Base-by-base conservation (phyloP, 2,113 vertebrate genomes). In the Hirundichthys speculiger region DNA sequence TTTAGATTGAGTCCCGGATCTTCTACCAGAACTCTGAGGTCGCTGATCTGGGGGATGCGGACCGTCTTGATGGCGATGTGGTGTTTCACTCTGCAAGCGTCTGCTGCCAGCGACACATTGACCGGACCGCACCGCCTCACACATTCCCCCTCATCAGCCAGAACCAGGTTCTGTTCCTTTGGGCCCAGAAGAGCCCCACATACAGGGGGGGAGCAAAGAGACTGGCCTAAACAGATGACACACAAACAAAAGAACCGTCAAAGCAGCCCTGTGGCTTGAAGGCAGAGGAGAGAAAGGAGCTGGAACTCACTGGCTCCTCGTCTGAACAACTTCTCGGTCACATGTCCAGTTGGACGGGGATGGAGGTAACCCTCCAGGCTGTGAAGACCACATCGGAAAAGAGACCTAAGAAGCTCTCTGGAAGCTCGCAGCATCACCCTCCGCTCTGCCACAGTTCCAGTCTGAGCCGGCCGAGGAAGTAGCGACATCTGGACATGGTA, bases 301-400 rank as follows among this genome's bases (percentile, higher is more conserved):
- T 45, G 57, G 42, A 24, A 1, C 63, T 94, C 90, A 93, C 96
- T 98, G 67, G 96, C 96, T 7, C 96, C 96, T 15, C 96, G 83
- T 47, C 96, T 90, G 89, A 98, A 98, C 46, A 98, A 80, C 73
- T 94, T 90, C 85, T 97, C 94, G 0, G 96, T 98, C 60, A 93
- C 94, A 86, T 98, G 96, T 77, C 95, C 94, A 58, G 94, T 39
- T 0, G 96, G 96, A 40, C 92, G 93, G 0, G 96, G 96, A 59
- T 94, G 95, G 77, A 98, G 97, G 89, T 98, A 98, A 79, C 94
- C 95, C 87, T 98, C 96, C 79, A 98, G 65, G 75, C 96, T 97
- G 75, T 93, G 92, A 53, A 98, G 93, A 80, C 95, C 95, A 0
- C 96, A 98, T 87, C 94, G 93, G 0, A 95, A 98, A 13, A 98